Percentiles rank a stretch among this genome's conserved stretches.
These are phyloP conservation scores for Phalacrocorax brasilianus DNA, from an alignment of 2,113 vertebrate genomes.

Conservation along the genomic window DNA sequence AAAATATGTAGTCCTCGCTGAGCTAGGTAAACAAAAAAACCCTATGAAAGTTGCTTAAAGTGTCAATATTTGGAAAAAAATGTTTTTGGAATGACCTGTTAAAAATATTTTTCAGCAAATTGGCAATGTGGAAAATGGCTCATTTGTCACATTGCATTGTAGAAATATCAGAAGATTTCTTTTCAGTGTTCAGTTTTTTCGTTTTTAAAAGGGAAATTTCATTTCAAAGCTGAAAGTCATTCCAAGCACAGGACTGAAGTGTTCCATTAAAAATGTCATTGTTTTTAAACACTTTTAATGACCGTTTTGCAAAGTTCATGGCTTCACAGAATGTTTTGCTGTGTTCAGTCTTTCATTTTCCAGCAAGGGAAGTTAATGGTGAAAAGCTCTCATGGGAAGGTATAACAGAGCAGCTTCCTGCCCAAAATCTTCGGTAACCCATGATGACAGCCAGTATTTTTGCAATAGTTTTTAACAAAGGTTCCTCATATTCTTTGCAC, in stretches of 20 bases:
- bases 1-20: neutral
- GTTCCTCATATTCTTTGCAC: neutral
- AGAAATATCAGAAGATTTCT: slow-evolving; percentile 3
- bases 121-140: neutral
- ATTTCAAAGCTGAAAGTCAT: slow-evolving; percentile 12
- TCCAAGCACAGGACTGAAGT: neutral
- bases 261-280: neutral
- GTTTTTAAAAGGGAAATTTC: slow-evolving; percentile 4
- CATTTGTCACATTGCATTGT: neutral
- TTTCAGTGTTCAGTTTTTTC: neutral
- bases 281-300: neutral
- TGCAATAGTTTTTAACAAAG: neutral
- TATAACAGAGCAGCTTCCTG: neutral
- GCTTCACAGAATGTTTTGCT: neutral
- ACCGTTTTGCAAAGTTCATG: neutral
- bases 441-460: neutral
- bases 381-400: neutral
- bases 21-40: neutral
- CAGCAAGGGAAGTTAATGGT: neutral
- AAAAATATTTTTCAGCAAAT: slow-evolving; percentile 7
- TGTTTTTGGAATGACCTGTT: neutral
- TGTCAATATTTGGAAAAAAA: neutral
- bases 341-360: neutral
- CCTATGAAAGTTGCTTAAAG: neutral
- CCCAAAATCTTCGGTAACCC: neutral